These are phyloP conservation scores for Salvelinus fontinalis DNA, from an alignment of 2,113 vertebrate species.

Conservation along the genomic window DNA sequence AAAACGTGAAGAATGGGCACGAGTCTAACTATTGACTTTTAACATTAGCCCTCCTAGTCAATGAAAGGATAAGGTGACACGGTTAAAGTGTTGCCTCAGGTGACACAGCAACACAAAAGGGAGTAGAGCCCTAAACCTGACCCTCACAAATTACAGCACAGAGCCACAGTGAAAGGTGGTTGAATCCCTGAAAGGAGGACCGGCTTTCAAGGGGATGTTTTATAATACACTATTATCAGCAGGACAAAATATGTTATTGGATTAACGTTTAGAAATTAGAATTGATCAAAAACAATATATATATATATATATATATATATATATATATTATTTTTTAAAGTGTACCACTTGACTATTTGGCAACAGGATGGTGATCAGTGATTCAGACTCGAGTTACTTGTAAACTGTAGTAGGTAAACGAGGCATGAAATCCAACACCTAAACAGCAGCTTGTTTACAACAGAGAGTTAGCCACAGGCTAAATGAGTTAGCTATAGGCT, in stretches of 20 bases:
- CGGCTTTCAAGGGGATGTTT: background rate
- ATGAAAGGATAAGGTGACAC: constrained; percentile 9
- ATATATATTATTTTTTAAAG: background rate
- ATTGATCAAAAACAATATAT: too few relatives aligned
- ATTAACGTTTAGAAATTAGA: too few relatives aligned
- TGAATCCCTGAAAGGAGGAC: background rate
- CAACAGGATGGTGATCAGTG: too few relatives aligned
- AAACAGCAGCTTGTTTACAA: too few relatives aligned
- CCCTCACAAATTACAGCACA: constrained; percentile 38
- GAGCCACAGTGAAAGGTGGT: background rate
- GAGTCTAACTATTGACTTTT: constrained; percentile 1
- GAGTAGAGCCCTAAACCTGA: constrained; percentile 3
- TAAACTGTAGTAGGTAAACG: too few relatives aligned
- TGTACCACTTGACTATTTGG: too few relatives aligned
- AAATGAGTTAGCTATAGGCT: too few relatives aligned
- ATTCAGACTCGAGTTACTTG: too few relatives aligned
- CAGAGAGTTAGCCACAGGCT: too few relatives aligned
- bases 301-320: too few relatives aligned
- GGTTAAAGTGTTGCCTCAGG: constrained; percentile 27
- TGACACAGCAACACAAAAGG: constrained; percentile 26
- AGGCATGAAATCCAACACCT: too few relatives aligned
- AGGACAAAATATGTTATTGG: background rate
- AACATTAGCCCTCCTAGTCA: background rate
- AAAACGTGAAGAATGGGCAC: background rate
- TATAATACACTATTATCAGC: background rate